Percentiles rank a stretch among this genome's conserved stretches.
Conservation (phyloP, 2,797 vertebrate genomes). For the Cynopterus sphinx region DNA sequence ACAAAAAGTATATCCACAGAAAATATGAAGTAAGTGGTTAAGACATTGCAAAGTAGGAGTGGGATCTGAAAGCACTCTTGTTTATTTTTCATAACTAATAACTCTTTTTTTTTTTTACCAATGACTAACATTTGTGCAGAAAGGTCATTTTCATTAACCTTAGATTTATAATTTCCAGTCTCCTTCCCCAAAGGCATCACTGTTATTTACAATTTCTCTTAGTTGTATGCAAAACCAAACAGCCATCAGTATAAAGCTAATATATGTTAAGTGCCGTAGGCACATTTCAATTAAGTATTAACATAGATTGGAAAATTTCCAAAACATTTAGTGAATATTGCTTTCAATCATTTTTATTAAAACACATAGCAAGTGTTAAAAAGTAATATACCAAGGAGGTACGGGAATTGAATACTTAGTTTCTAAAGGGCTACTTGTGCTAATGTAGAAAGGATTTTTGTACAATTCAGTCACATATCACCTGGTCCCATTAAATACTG, state of each 20-base stretch:
- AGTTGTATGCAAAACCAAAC: conserved; percentile 75
- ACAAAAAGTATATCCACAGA: neutral
- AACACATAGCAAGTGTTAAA: conserved; percentile 80
- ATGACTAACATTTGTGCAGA: conserved; percentile 65
- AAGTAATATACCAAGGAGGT: conserved; percentile 61
- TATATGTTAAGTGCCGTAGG: conserved; percentile 76
- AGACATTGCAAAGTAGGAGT: conserved; percentile 19
- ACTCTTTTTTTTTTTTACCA: conserved; percentile 50
- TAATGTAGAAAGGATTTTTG: neutral
- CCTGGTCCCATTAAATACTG: conserved; percentile 7
- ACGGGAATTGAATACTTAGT: conserved; percentile 59
- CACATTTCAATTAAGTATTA: conserved; percentile 80
- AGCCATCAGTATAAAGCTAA: conserved; percentile 75
- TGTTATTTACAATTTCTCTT: conserved; percentile 81
- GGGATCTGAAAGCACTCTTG: neutral
- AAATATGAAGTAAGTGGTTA: conserved; percentile 48
- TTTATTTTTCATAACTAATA: conserved; percentile 71
- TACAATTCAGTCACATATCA: conserved; percentile 44
- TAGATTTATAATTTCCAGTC: conserved; percentile 51
- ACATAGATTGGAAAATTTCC: conserved; percentile 75
- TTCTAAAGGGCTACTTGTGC: conserved; percentile 61
- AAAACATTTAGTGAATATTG: conserved; percentile 79
- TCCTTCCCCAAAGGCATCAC: conserved; percentile 68
- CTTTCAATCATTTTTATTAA: conserved; percentile 82
- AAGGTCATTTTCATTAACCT: conserved; percentile 80